Evolutionary conservation across 2,888 invertebrate genomes (phyloP).

Genomic region (Pilophorus perplexus): DNA sequence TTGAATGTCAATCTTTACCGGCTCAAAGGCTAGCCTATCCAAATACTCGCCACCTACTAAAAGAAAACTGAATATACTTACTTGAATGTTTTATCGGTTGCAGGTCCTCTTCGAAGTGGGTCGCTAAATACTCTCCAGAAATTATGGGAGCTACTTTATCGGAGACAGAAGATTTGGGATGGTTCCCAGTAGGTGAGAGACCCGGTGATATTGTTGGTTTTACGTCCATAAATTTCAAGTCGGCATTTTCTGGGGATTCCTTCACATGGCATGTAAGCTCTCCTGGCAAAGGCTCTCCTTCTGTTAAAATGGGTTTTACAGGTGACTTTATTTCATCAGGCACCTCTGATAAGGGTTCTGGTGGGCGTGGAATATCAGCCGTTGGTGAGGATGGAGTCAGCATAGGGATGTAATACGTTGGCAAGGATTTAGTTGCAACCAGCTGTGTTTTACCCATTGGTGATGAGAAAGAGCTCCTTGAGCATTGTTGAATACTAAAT

Average conservation of each 20-base stretch:
- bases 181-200: constrained; percentile 45
- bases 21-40: too few species aligned
- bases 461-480: constrained; percentile 19
- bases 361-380: constrained; percentile 34
- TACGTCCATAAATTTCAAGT: constrained; percentile 39
- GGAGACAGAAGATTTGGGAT: constrained; percentile 27
- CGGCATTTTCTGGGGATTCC: constrained; percentile 14
- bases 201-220: constrained; percentile 47
- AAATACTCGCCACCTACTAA: too few species aligned
- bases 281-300: constrained; percentile 41
- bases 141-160: constrained; percentile 31
- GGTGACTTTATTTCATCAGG: constrained; percentile 51
- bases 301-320: constrained; percentile 47
- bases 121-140: not conserved
- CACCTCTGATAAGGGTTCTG: constrained; percentile 51
- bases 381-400: constrained; percentile 48
- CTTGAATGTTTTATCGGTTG: not conserved
- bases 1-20: too few species aligned
- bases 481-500: constrained; percentile 42
- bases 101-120: constrained; percentile 15
- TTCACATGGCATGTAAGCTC: constrained; percentile 53
- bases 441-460: constrained; percentile 41
- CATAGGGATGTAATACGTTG: constrained; percentile 46
- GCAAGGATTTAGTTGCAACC: constrained; percentile 44
- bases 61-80: constrained; percentile 5